phyloP scores from a whole-genome alignment of 2,113 vertebrate species.

The Atractosteus spatula region DNA sequence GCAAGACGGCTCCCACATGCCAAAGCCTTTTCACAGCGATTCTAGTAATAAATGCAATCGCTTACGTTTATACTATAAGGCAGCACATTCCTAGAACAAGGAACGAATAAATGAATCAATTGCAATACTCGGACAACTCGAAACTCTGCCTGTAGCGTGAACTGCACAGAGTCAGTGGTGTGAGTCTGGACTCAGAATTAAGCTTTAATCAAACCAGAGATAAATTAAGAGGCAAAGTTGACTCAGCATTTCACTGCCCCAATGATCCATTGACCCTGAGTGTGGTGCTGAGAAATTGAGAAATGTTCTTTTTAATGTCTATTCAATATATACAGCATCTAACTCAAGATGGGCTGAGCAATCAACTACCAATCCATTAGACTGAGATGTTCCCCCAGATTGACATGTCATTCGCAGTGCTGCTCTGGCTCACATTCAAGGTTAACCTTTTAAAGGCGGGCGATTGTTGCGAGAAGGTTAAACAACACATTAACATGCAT shows the following conservation, averaged over 20 bases:
- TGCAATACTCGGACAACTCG: too few species aligned
- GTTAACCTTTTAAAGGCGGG: conserved; percentile 81
- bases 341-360: conserved; percentile 79
- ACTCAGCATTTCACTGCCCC: conserved; percentile 84
- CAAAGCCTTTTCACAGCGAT: too few species aligned
- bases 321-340: conserved; percentile 92
- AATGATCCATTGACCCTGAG: conserved; percentile 90
- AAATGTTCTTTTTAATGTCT: conserved; percentile 93
- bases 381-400: conserved; percentile 77
- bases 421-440: conserved; percentile 78
- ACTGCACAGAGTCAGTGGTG: conserved; percentile 35
- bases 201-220: conserved; percentile 73
- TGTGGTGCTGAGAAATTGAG: conserved; percentile 84
- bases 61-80: too few species aligned
- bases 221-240: conserved; percentile 74
- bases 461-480: conserved; percentile 75
- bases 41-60: too few species aligned
- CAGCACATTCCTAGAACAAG: too few species aligned
- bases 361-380: conserved; percentile 91
- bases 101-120: too few species aligned
- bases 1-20: too few species aligned
- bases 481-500: conserved; percentile 78
- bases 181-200: conserved; percentile 67
- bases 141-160: too few species aligned
- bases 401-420: conserved; percentile 82